A percentile compares a stretch with the other conserved stretches of the same genome.
Conservation (phyloP, 2,888 invertebrate genomes). For the Fissipunctia ypsillon region DNA sequence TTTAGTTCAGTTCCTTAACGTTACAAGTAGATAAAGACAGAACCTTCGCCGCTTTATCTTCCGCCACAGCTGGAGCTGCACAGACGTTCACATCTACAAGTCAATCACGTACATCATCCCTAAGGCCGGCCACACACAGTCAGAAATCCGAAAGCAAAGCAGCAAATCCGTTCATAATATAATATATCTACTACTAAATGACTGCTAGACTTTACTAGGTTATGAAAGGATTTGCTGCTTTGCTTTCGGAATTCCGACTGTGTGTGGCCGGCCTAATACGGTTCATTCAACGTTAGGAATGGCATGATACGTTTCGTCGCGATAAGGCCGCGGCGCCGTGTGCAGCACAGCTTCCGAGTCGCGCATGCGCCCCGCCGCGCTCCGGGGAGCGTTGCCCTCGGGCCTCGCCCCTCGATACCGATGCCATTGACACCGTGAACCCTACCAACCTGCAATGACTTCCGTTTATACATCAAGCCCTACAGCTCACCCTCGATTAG, state of each 20-base stretch:
- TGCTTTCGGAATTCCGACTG: too few species aligned
- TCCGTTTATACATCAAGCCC: neutral
- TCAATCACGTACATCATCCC: too few species aligned
- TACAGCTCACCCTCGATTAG: neutral
- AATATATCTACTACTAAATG: too few species aligned
- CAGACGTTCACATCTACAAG: too few species aligned
- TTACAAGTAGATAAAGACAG: neutral
- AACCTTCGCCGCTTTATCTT: neutral
- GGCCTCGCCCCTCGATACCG: slow-evolving; percentile 43
- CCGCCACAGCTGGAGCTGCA: neutral
- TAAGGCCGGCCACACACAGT: too few species aligned
- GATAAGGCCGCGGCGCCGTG: slow-evolving; percentile 41
- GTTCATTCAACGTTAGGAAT: slow-evolving; percentile 32
- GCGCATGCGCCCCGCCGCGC: slow-evolving; percentile 24
- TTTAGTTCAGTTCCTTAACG: neutral
- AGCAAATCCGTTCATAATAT: too few species aligned
- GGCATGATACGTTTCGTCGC: slow-evolving; percentile 12
- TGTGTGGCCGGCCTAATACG: too few species aligned
- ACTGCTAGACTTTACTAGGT: too few species aligned
- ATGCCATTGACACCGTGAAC: slow-evolving; percentile 64
- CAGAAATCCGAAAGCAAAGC: too few species aligned
- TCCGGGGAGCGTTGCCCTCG: slow-evolving; percentile 62
- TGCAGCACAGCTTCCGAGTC: slow-evolving; percentile 33
- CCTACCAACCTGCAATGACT: slow-evolving; percentile 14
- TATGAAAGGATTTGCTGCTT: too few species aligned